Conservation (phyloP, 2,888 invertebrate species). For the Yponomeuta cagnagella region DNA sequence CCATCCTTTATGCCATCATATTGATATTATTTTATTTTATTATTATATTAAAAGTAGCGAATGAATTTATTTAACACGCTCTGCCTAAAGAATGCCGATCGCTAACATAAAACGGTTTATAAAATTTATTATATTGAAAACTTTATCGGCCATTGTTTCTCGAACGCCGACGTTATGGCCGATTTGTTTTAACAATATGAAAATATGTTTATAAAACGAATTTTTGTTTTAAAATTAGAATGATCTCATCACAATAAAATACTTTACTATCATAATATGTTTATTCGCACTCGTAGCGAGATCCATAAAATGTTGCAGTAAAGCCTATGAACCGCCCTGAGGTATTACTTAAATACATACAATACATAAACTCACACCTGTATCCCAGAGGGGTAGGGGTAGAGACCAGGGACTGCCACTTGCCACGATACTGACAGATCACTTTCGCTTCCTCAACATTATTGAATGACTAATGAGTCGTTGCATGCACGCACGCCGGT, state of each 20-base stretch:
- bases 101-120: constrained; percentile 33
- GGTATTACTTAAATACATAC: no score
- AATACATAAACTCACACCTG: no score
- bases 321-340: no score
- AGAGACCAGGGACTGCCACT: no score
- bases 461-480: no score
- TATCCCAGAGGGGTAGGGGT: no score
- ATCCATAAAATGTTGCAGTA: no score
- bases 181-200: constrained; percentile 24
- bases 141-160: constrained; percentile 55
- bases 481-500: no score
- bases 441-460: no score
- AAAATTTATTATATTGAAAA: constrained; percentile 37
- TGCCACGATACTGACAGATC: no score
- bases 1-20: constrained; percentile 3
- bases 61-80: constrained; percentile 37
- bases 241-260: not conserved
- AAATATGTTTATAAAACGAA: not conserved
- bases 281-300: no score
- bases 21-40: constrained; percentile 21
- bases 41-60: constrained; percentile 25
- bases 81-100: constrained; percentile 26
- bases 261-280: no score
- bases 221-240: not conserved
- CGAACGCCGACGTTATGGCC: constrained; percentile 29